These are phyloP conservation scores for Platycercus adscitus DNA, from an alignment of 2,113 vertebrate species.

Conservation along the genomic window DNA sequence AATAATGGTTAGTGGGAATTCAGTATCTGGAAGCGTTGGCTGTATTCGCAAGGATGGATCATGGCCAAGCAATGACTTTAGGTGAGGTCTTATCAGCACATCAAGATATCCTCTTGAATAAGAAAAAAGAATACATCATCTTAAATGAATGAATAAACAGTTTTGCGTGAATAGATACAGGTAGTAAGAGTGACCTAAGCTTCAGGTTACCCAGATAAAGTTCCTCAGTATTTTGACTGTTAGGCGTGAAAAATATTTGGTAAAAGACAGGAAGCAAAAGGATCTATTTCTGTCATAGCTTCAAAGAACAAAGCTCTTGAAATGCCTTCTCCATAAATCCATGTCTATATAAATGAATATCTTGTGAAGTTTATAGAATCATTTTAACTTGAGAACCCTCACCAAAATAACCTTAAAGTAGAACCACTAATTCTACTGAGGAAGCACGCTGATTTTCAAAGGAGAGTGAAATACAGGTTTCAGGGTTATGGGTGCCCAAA, in stretches of 20 bases:
- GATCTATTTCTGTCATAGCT: background rate
- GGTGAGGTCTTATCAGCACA: background rate
- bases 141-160: background rate
- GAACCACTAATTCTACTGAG: background rate
- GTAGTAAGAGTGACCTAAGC: background rate
- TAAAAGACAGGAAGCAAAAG: background rate
- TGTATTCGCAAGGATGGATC: background rate
- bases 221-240: background rate
- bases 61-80: background rate
- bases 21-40: background rate
- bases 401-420: background rate
- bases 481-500: background rate
- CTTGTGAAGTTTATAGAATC: background rate
- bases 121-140: background rate
- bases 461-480: background rate
- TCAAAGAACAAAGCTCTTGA: constrained; percentile 27
- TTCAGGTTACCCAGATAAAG: background rate
- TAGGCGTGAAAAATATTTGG: background rate
- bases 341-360: background rate
- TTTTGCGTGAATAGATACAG: background rate
- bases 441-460: background rate
- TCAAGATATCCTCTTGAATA: background rate
- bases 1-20: background rate
- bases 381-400: background rate
- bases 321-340: background rate